Evolutionary conservation across 2,113 vertebrate genomes (phyloP), one percentile per base, ranked within the genome.

Genomic region (Ceratotherium simum): DNA sequence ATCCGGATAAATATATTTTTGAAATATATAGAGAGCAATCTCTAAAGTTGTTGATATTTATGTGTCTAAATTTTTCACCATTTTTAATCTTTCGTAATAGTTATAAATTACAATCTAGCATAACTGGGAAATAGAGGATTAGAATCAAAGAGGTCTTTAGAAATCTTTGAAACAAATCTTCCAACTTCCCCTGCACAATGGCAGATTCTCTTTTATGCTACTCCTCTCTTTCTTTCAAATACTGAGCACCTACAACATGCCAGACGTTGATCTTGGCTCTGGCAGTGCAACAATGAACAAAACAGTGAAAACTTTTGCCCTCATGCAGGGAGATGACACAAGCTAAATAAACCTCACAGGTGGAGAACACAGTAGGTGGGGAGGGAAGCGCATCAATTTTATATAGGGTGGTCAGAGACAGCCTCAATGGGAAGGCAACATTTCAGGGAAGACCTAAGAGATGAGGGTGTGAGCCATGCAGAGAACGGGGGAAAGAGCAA

Each of bases 381-480:
- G 29, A 72, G 9, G 18, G 54, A 39, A 58, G 70, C 0, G 0
- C 1, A 18, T 13, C 14, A 10, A 8, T 46, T 3, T 21, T 6
- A 36, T 2, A 4, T 0, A 10, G 48, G 8, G 23, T 2, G 8
- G 12, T 5, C 46, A 29, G 2, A 48, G 56, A 3, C 10, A 7
- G 62, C 9, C 70, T 64, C 54, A 14, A 0, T 0, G 2, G 6
- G 72, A 64, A 78, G 54, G 39, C 14, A 21, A 25, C 14, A 39
- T 5, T 79, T 33, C 81, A 58, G 16, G 36, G 20, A 23, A 72
- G 72, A 39, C 31, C 6, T 48, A n/a, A 23, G 27, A 36, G 21
- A 17, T 23, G 20, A 54, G 23, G 8, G 51, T 2, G 5, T 54
- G n/a, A 29, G 51, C 69, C 75, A 5, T 25, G 82, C n/a, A 31